These are phyloP conservation scores for Sigmodon hispidus DNA, from an alignment of 2,113 vertebrate species.

Conservation along the genomic window DNA sequence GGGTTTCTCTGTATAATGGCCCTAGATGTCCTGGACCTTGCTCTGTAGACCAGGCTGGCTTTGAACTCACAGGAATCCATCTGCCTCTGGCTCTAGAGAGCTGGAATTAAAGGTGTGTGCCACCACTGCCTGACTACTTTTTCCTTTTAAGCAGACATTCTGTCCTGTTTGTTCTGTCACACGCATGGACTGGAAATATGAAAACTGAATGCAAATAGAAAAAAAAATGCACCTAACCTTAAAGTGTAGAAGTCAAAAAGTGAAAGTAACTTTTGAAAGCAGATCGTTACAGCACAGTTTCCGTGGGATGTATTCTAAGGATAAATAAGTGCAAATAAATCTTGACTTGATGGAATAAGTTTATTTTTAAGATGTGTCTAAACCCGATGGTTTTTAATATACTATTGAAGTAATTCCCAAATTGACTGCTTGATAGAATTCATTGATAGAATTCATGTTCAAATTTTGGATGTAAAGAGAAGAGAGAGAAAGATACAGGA, in stretches of 20 bases:
- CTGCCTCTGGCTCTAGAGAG: too few species aligned
- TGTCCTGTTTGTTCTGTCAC: background rate
- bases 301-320: background rate
- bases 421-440: background rate
- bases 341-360: background rate
- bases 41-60: too few species aligned
- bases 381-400: background rate
- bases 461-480: background rate
- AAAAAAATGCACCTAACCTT: background rate
- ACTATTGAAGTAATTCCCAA: background rate
- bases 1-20: too few species aligned
- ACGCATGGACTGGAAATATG: background rate
- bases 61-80: too few species aligned
- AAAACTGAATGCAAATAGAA: background rate
- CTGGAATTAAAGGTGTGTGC: too few species aligned
- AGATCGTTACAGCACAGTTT: background rate
- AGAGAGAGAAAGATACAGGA: too few species aligned
- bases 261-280: background rate
- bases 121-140: too few species aligned
- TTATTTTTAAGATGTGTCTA: background rate
- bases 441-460: background rate
- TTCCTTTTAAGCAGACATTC: background rate
- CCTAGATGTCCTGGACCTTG: too few species aligned
- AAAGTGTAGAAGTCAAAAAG: background rate
- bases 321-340: background rate